phyloP scores from a whole-genome alignment of 2,797 vertebrate species.

The Lemur catta region DNA sequence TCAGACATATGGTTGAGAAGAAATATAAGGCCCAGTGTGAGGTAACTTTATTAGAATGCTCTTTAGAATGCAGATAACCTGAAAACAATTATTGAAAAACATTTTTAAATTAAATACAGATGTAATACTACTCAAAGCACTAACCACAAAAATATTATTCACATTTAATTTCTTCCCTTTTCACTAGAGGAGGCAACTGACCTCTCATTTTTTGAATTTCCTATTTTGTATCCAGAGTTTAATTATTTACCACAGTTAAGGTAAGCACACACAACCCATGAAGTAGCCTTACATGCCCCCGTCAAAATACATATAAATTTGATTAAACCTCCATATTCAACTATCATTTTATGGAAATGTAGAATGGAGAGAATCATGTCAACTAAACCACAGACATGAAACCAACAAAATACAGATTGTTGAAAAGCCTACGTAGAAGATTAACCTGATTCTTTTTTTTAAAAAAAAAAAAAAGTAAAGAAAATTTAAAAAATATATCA shows the following conservation, averaged over 20 bases:
- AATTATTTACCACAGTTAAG: neutral
- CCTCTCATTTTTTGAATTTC: neutral
- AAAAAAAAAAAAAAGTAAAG: neutral
- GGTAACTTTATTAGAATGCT: neutral
- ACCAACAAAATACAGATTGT: neutral
- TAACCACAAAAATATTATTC: neutral
- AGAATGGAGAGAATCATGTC: neutral
- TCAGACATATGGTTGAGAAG: accelerated
- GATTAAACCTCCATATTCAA: neutral
- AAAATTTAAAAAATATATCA: neutral
- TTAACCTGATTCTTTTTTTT: neutral
- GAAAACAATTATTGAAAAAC: neutral
- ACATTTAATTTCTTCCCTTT: neutral
- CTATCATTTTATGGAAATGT: neutral
- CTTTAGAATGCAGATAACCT: neutral
- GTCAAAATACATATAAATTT: neutral
- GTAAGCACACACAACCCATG: too few relatives aligned
- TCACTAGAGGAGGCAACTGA: neutral
- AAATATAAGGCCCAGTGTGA: accelerated
- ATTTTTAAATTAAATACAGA: neutral
- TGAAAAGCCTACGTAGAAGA: neutral
- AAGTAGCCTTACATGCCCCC: neutral
- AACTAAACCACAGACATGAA: neutral
- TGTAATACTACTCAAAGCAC: neutral
- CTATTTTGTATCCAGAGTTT: neutral